phyloP scores from a whole-genome alignment of 1,140 invertebrate species.

The Drosophila sp. region DNA sequence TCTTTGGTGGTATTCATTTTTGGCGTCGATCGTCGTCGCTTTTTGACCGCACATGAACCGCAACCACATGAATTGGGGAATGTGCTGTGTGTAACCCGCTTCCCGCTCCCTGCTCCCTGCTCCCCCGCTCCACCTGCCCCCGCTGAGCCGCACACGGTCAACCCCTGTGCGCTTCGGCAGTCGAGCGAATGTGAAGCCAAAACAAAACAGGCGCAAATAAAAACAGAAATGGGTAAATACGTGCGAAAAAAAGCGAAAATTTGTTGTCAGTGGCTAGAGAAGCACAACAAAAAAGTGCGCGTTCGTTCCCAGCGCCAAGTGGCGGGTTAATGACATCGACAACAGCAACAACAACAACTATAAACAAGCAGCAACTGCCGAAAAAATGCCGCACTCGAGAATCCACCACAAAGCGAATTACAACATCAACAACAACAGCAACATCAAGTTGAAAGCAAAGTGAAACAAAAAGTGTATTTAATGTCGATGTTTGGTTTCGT shows the following conservation, averaged over 20 bases:
- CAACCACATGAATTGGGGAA: conserved; percentile 12
- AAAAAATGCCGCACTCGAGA: conserved; percentile 35
- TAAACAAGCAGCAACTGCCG: conserved; percentile 31
- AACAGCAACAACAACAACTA: conserved; percentile 44
- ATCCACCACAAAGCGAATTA: conserved; percentile 49
- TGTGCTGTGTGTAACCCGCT: conserved; percentile 23
- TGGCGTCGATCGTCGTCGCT: conserved; percentile 20
- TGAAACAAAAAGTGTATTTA: conserved; percentile 69
- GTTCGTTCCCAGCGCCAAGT: conserved; percentile 74
- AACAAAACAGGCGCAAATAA: conserved; percentile 72
- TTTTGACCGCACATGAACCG: conserved; percentile 61
- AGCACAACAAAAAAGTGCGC: conserved; percentile 60
- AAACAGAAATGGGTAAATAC: conserved; percentile 61
- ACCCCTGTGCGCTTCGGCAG: conserved; percentile 1
- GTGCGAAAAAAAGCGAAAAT: conserved; percentile 56
- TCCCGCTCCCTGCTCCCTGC: not conserved
- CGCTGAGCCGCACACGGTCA: not conserved
- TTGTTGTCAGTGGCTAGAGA: conserved; percentile 34
- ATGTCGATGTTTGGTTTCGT: conserved; percentile 33
- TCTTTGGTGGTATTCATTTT: not conserved
- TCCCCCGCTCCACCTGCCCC: not conserved
- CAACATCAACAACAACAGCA: conserved; percentile 30
- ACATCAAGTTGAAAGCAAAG: conserved; percentile 36
- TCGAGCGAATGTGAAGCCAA: conserved; percentile 64
- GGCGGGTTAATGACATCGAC: conserved; percentile 70